phyloP scores from a whole-genome alignment of 2,888 invertebrate genomes.

The Rhamnusium bicolor region DNA sequence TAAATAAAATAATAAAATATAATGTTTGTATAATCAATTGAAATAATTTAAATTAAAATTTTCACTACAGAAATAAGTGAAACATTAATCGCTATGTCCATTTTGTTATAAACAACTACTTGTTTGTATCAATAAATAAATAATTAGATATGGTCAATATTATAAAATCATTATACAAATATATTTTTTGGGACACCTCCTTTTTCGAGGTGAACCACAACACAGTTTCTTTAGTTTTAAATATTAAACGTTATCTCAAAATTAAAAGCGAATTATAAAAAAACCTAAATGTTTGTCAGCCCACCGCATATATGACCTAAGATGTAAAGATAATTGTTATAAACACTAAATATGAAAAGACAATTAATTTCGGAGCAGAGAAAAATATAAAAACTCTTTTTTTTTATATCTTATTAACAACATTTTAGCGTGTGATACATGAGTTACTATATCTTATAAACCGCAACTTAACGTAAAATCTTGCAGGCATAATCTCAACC shows the following conservation, averaged over 20 bases:
- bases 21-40: not conserved
- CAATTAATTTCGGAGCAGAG: constrained; percentile 38
- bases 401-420: constrained; percentile 38
- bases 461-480: constrained; percentile 46
- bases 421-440: constrained; percentile 46
- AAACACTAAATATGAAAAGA: not conserved
- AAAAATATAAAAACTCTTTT: constrained; percentile 39
- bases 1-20: not conserved
- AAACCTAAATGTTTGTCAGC: not conserved
- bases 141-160: not conserved
- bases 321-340: not conserved
- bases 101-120: not conserved
- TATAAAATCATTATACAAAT: not conserved
- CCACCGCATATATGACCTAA: constrained; percentile 28
- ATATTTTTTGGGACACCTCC: not conserved
- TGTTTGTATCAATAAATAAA: not conserved
- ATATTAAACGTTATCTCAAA: not conserved
- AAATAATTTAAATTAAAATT: not conserved
- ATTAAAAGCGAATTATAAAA: not conserved
- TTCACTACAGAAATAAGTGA: not conserved
- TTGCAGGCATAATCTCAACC: constrained; percentile 47
- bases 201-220: not conserved
- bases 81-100: not conserved
- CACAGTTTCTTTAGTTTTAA: not conserved
- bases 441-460: constrained; percentile 49